A percentile compares a stretch with the other conserved stretches of the same genome.
These are phyloP conservation scores for Phalacrocorax pelagicus DNA, from an alignment of 2,113 vertebrate genomes.

Conservation along the genomic window DNA sequence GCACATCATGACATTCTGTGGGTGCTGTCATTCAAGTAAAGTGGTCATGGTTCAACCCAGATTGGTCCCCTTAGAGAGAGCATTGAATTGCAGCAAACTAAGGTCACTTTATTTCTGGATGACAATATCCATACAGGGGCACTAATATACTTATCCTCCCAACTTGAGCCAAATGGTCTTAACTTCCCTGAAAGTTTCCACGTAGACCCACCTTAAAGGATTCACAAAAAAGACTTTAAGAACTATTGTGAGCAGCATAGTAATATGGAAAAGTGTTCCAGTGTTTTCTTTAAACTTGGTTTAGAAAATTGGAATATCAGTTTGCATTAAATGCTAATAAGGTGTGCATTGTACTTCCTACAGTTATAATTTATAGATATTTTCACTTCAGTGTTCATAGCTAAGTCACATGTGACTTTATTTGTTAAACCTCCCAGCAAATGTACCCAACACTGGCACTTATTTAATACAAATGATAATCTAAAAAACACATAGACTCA, in stretches of 20 bases:
- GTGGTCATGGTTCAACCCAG: not conserved
- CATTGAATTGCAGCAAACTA: not conserved
- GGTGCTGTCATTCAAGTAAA: not conserved
- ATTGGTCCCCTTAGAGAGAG: not conserved
- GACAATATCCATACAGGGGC: not conserved
- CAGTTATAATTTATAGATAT: not conserved
- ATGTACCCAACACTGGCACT: not conserved
- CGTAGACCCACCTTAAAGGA: not conserved
- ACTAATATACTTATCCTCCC: not conserved
- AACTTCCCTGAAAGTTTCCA: not conserved
- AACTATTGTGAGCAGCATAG: not conserved
- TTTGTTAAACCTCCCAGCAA: not conserved
- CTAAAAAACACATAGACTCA: not conserved
- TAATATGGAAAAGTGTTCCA: not conserved
- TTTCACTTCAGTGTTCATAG: not conserved
- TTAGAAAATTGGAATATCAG: not conserved
- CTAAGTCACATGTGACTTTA: not conserved
- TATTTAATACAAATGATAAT: not conserved
- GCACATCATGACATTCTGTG: not conserved
- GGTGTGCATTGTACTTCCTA: not conserved
- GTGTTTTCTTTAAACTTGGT: not conserved
- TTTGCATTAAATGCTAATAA: not conserved
- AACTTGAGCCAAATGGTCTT: not conserved
- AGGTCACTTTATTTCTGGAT: not conserved
- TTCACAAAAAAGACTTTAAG: not conserved